Conservation (phyloP, 1,140 invertebrate genomes). For the Trichonephila clavipes region DNA sequence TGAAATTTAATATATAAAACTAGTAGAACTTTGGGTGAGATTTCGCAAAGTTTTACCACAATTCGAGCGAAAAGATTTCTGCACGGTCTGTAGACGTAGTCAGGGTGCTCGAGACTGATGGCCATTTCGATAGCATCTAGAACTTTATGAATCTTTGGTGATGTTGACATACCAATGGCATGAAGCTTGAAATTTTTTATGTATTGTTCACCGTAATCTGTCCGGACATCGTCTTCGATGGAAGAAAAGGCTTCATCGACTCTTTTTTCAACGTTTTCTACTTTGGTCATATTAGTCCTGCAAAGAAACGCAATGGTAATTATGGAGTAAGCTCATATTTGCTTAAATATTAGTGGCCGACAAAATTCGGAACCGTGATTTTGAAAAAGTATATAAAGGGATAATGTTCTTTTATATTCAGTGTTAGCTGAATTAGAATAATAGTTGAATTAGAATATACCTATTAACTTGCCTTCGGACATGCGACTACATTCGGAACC, state of each 20-base stretch:
- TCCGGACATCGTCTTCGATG: constrained; percentile 15
- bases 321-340: too few relatives aligned
- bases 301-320: background rate
- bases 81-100: constrained; percentile 34
- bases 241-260: background rate
- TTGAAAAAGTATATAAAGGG: too few relatives aligned
- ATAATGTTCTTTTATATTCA: too few relatives aligned
- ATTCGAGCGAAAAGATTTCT: background rate
- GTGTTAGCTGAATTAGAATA: too few relatives aligned
- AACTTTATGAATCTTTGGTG: constrained; percentile 23
- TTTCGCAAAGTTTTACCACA: background rate
- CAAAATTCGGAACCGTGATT: too few relatives aligned
- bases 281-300: background rate
- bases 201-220: constrained; percentile 6
- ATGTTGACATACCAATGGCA: background rate
- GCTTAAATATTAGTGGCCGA: too few relatives aligned
- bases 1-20: background rate
- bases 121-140: constrained; percentile 20
- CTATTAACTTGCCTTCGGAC: too few relatives aligned
- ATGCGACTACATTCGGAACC: too few relatives aligned
- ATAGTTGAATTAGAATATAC: too few relatives aligned
- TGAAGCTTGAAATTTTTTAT: background rate
- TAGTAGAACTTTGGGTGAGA: background rate
- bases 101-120: constrained; percentile 15
- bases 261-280: background rate